A percentile compares a stretch with the other conserved stretches of the same genome.
Evolutionary conservation across 2,888 invertebrate species (phyloP).

Genomic region (Timema cristinae): DNA sequence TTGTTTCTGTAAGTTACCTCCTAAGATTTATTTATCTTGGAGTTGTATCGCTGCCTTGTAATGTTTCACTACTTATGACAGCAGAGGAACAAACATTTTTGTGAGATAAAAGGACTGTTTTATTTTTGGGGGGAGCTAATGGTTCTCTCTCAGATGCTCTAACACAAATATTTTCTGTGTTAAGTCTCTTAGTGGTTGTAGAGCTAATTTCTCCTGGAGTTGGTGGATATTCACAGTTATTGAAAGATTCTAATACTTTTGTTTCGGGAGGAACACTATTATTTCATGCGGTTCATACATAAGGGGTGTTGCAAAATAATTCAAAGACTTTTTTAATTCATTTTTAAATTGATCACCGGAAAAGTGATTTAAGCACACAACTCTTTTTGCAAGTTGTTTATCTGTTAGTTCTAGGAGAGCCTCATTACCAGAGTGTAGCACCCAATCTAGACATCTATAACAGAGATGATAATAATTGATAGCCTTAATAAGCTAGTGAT

Average conservation of each 20-base stretch:
- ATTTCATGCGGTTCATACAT: background rate
- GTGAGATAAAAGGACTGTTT: background rate
- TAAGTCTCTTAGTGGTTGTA: too few species aligned
- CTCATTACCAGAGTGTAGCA: background rate
- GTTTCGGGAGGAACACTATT: background rate
- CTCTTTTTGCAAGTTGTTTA: background rate
- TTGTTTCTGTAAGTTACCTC: background rate
- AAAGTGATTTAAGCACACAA: background rate
- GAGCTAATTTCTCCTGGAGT: background rate
- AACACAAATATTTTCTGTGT: too few species aligned
- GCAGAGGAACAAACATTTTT: background rate
- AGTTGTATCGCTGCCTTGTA: background rate
- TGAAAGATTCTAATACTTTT: too few species aligned
- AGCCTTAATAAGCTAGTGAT: too few species aligned
- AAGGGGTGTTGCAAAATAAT: background rate
- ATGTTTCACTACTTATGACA: background rate
- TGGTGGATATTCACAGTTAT: background rate
- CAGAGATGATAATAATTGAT: too few species aligned
- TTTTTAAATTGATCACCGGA: background rate
- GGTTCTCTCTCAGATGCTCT: too few species aligned
- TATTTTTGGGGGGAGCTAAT: background rate
- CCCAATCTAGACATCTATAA: background rate
- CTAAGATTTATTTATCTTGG: background rate
- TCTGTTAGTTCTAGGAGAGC: constrained; percentile 1
- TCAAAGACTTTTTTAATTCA: constrained; percentile 5